phyloP scores from a whole-genome alignment of 2,888 invertebrate genomes.

The Spodoptera picta region DNA sequence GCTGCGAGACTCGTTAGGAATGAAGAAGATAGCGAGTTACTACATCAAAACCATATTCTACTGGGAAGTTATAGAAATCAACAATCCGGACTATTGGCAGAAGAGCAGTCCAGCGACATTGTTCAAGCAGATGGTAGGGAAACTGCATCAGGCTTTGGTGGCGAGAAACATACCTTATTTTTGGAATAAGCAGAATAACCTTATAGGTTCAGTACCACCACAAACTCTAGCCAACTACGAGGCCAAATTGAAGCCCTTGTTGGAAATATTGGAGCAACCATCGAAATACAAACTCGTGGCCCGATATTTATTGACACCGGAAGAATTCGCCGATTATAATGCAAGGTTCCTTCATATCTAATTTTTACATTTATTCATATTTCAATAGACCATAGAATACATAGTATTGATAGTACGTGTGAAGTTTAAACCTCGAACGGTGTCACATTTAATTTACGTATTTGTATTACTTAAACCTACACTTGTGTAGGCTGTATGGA shows the following conservation, averaged over 20 bases:
- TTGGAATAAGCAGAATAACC: slow-evolving; percentile 83
- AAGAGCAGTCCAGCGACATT: slow-evolving; percentile 63
- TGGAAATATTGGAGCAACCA: slow-evolving; percentile 63
- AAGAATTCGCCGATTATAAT: slow-evolving; percentile 68
- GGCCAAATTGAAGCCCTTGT: slow-evolving; percentile 61
- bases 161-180: slow-evolving; percentile 76
- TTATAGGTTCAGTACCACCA: slow-evolving; percentile 68
- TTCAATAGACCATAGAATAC: too few relatives aligned
- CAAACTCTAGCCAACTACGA: slow-evolving; percentile 62
- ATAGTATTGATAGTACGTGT: too few relatives aligned
- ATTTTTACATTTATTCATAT: too few relatives aligned
- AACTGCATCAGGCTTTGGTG: slow-evolving; percentile 70
- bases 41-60: slow-evolving; percentile 88
- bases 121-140: slow-evolving; percentile 79
- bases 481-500: too few relatives aligned
- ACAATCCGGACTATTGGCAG: slow-evolving; percentile 69
- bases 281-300: slow-evolving; percentile 69
- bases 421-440: too few relatives aligned
- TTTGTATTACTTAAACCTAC: too few relatives aligned
- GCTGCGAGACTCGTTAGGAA: slow-evolving; percentile 80
- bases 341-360: slow-evolving; percentile 58
- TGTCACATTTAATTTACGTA: too few relatives aligned
- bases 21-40: slow-evolving; percentile 86
- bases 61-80: slow-evolving; percentile 70
- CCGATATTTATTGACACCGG: slow-evolving; percentile 66